Evolutionary conservation across 1,140 invertebrate genomes (phyloP).

Genomic region (Homarus americanus): DNA sequence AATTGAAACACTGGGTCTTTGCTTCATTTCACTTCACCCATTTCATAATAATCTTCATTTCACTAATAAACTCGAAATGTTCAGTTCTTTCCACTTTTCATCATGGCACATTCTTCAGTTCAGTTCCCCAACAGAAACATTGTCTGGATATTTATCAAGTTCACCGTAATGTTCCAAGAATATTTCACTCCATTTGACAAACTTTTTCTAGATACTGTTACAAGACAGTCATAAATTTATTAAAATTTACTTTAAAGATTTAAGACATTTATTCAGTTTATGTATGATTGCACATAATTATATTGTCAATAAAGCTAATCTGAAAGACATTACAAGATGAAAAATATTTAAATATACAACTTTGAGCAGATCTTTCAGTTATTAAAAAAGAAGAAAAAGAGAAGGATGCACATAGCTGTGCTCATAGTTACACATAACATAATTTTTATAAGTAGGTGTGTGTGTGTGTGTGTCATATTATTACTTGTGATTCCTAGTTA

Average conservation of each 20-base stretch:
- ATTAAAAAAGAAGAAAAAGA: neutral
- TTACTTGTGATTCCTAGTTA: neutral
- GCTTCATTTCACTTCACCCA: neutral
- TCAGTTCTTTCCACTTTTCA: neutral
- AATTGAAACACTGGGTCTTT: neutral
- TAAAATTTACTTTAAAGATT: neutral
- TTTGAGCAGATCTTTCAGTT: constrained; percentile 22
- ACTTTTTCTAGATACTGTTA: neutral
- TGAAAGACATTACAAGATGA: constrained; percentile 10
- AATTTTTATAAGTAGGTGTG: neutral
- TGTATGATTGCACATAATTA: constrained; percentile 30
- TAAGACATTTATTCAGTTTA: neutral
- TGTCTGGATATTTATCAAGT: neutral
- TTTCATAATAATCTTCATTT: neutral
- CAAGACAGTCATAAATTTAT: neutral
- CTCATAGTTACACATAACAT: neutral
- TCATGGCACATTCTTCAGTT: constrained; percentile 1
- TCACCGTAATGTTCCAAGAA: neutral
- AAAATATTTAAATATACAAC: constrained; percentile 25
- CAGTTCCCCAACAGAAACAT: neutral
- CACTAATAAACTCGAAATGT: neutral
- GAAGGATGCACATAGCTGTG: neutral
- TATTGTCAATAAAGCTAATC: neutral
- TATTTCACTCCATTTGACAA: neutral
- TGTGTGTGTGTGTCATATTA: neutral